Percentiles rank a stretch among this genome's conserved stretches.
phyloP scores from a whole-genome alignment of 2,888 invertebrate genomes.

The Cordilura impudica region DNA sequence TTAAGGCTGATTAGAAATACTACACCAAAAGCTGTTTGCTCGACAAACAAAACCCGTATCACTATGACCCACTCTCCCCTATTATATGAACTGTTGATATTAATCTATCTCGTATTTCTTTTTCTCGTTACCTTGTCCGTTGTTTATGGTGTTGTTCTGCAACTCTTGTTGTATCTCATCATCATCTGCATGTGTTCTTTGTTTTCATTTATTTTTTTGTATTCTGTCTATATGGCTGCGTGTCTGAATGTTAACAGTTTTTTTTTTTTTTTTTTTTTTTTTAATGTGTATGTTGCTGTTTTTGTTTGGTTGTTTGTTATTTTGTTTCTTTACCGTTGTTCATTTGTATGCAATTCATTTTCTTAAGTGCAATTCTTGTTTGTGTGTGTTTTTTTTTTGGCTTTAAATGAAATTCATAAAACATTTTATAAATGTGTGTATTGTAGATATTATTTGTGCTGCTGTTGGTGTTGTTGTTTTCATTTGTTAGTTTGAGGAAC shows the following conservation, averaged over 20 bases:
- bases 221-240: background rate
- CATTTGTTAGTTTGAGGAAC: constrained; percentile 1
- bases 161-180: constrained; percentile 19
- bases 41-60: too few species aligned
- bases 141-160: background rate
- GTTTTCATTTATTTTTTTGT: constrained; percentile 21
- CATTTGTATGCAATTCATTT: constrained; percentile 75
- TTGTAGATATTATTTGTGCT: background rate
- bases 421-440: background rate
- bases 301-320: background rate
- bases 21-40: too few species aligned
- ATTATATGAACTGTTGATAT: background rate
- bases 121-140: background rate
- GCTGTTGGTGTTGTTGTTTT: background rate
- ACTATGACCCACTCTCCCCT: background rate
- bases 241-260: background rate
- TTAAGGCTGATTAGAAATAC: too few species aligned
- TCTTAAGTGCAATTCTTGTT: constrained; percentile 74
- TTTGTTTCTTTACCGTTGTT: constrained; percentile 63
- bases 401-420: constrained; percentile 17
- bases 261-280: constrained; percentile 23
- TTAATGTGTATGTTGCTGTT: constrained; percentile 7
- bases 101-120: background rate
- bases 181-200: background rate
- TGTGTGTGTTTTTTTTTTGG: background rate